Evolutionary conservation across 2,888 invertebrate species (phyloP).

Genomic region (Desoria tigrina): DNA sequence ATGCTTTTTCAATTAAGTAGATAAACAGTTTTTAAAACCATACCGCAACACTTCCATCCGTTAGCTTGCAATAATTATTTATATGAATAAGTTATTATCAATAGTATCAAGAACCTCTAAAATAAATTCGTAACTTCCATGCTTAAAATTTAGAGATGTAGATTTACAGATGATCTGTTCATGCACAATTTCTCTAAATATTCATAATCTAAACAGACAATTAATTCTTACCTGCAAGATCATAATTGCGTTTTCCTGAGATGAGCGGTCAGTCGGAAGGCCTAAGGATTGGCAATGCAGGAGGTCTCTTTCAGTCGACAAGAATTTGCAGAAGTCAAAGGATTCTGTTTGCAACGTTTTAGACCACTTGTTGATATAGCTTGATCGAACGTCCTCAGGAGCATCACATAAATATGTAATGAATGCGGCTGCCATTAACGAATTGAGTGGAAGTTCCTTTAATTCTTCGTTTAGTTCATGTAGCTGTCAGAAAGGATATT

Average conservation of each 20-base stretch:
- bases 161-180: too few species aligned
- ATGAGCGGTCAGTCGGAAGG: slow-evolving; percentile 74
- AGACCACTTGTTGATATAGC: slow-evolving; percentile 58
- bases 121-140: too few species aligned
- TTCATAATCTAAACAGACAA: slow-evolving; percentile 23
- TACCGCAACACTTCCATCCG: slow-evolving; percentile 48
- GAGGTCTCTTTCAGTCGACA: slow-evolving; percentile 72
- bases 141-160: too few species aligned
- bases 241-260: slow-evolving; percentile 78
- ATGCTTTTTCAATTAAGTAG: neutral
- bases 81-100: too few species aligned
- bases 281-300: slow-evolving; percentile 85
- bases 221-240: slow-evolving; percentile 67
- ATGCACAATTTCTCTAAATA: too few species aligned
- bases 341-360: slow-evolving; percentile 55
- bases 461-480: slow-evolving; percentile 66
- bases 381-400: slow-evolving; percentile 69
- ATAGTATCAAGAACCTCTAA: too few species aligned
- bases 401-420: slow-evolving; percentile 72
- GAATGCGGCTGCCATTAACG: slow-evolving; percentile 75
- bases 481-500: slow-evolving; percentile 59
- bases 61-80: slow-evolving; percentile 35
- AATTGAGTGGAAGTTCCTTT: slow-evolving; percentile 65
- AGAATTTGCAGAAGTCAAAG: slow-evolving; percentile 64
- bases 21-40: neutral